These are phyloP conservation scores for Caenorhabditis brenneri DNA, from an alignment of 1,140 invertebrate species.

Conservation along the genomic window DNA sequence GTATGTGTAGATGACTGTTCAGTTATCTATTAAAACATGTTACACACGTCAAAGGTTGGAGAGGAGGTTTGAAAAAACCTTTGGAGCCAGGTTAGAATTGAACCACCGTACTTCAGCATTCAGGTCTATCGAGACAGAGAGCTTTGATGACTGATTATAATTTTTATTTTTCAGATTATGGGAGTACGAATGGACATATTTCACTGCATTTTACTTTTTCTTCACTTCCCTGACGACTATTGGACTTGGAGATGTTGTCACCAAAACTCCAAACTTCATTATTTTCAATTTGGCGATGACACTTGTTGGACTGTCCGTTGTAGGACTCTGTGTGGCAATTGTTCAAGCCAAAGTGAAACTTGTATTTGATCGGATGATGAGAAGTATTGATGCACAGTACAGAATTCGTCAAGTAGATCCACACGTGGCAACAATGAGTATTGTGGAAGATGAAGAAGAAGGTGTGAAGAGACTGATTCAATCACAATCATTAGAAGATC, in stretches of 20 bases:
- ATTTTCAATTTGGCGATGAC: slow-evolving; percentile 54
- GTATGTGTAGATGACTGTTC: no score
- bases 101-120: no score
- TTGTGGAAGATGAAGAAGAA: slow-evolving; percentile 50
- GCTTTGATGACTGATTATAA: no score
- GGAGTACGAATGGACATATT: slow-evolving; percentile 80
- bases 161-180: slow-evolving; percentile 71
- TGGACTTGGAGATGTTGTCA: slow-evolving; percentile 69
- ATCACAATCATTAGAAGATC: slow-evolving; percentile 44
- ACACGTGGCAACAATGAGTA: slow-evolving; percentile 52
- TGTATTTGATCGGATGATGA: slow-evolving; percentile 50
- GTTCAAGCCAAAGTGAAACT: slow-evolving; percentile 54
- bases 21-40: no score
- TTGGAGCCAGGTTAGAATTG: no score
- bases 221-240: slow-evolving; percentile 92
- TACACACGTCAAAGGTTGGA: no score
- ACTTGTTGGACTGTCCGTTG: slow-evolving; percentile 52
- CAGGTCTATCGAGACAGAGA: not conserved
- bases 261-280: slow-evolving; percentile 55
- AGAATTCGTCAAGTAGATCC: slow-evolving; percentile 55
- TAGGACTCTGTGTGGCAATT: slow-evolving; percentile 50
- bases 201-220: slow-evolving; percentile 88
- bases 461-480: slow-evolving; percentile 50
- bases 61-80: no score
- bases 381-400: slow-evolving; percentile 53